A percentile compares a stretch with the other conserved stretches of the same genome.
These are phyloP conservation scores for Grapholita molesta DNA, from an alignment of 1,140 invertebrate species.

Conservation along the genomic window DNA sequence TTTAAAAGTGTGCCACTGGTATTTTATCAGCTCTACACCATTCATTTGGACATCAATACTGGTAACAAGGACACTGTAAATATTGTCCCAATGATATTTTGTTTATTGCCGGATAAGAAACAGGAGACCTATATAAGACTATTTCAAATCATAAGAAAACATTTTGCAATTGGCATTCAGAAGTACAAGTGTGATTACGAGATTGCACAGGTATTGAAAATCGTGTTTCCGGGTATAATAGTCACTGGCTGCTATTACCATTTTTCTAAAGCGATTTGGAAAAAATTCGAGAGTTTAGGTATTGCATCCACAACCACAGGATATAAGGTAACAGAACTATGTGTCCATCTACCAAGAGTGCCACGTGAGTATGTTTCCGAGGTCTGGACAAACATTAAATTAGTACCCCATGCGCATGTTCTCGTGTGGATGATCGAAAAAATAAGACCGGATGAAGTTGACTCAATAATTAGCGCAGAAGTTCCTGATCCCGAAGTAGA, in stretches of 20 bases:
- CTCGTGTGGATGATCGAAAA: too few relatives aligned
- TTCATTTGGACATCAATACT: neutral
- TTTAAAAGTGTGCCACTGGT: neutral
- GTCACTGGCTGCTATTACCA: neutral
- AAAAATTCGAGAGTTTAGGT: neutral
- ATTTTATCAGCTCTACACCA: neutral
- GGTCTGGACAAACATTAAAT: neutral
- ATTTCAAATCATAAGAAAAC: neutral
- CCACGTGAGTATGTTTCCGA: neutral
- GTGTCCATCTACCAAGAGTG: neutral
- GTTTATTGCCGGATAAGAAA: neutral
- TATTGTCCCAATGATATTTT: neutral
- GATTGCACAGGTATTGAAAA: neutral
- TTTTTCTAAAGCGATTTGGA: neutral
- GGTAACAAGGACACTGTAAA: neutral
- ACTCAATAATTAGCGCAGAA: too few relatives aligned
- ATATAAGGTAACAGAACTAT: neutral
- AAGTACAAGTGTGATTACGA: neutral
- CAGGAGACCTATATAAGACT: neutral
- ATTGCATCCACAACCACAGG: neutral
- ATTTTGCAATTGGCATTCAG: neutral
- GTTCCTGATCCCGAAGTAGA: too few relatives aligned
- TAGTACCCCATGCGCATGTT: too few relatives aligned
- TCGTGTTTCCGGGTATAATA: neutral
- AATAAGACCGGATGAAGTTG: too few relatives aligned